Conservation (phyloP, 2,113 vertebrate genomes). For the Eulemur rufifrons region DNA sequence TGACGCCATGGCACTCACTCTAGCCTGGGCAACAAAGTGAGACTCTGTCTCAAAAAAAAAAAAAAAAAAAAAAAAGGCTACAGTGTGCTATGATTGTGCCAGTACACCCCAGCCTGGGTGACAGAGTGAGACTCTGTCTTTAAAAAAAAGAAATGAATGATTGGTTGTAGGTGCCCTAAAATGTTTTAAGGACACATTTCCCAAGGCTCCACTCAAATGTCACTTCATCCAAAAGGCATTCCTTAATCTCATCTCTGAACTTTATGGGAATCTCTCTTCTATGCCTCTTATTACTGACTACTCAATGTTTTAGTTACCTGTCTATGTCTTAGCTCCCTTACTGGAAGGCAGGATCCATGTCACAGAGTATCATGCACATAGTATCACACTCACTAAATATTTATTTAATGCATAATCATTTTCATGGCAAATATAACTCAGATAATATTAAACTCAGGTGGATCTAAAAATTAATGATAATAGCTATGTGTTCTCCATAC, state of each 20-base stretch:
- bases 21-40: too few species aligned
- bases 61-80: neutral
- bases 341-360: neutral
- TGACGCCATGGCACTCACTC: too few species aligned
- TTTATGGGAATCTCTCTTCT: neutral
- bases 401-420: constrained; percentile 33
- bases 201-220: constrained; percentile 10
- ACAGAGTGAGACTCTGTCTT: neutral
- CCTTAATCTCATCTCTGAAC: neutral
- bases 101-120: neutral
- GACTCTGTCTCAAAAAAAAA: too few species aligned
- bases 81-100: neutral
- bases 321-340: neutral
- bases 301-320: neutral
- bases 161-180: neutral
- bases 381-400: neutral
- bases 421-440: constrained; percentile 34
- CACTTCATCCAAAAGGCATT: constrained; percentile 39
- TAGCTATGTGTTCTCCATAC: constrained; percentile 12
- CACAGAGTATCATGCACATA: neutral
- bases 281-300: neutral
- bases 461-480: constrained; percentile 14
- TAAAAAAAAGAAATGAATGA: neutral
- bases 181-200: constrained; percentile 42
- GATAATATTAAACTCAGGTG: constrained; percentile 25